A percentile compares a stretch with the other conserved stretches of the same genome.
These are phyloP conservation scores for Sebastes steindachneri DNA, from an alignment of 2,797 vertebrate species.

Conservation along the genomic window DNA sequence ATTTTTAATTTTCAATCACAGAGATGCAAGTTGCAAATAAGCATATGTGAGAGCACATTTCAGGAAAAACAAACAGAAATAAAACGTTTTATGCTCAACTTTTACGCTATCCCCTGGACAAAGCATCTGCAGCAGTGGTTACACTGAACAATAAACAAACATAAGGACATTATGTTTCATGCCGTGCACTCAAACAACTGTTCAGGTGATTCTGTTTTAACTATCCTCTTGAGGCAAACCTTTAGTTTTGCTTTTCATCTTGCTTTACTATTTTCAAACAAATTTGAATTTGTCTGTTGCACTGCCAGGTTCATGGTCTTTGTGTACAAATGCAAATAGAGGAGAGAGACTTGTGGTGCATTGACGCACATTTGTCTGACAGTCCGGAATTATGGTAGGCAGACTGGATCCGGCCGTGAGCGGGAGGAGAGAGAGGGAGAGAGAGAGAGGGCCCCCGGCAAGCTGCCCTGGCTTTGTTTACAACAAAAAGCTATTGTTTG, in stretches of 20 bases:
- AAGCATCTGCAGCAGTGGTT: conserved; percentile 44
- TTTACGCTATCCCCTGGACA: conserved; percentile 48
- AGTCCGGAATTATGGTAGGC: conserved; percentile 68
- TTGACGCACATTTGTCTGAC: conserved; percentile 76
- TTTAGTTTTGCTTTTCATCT: conserved; percentile 60
- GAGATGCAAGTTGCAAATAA: conserved; percentile 4
- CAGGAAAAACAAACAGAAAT: conserved; percentile 40
- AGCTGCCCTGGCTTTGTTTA: conserved; percentile 88
- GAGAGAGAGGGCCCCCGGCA: conserved; percentile 77
- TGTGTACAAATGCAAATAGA: conserved; percentile 73
- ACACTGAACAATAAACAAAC: conserved; percentile 53
- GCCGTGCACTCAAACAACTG: conserved; percentile 56
- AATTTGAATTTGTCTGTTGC: conserved; percentile 69
- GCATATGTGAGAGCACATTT: conserved; percentile 12
- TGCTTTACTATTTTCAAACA: conserved; percentile 50
- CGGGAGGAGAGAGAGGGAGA: conserved; percentile 35
- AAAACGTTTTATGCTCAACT: conserved; percentile 46
- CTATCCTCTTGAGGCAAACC: conserved; percentile 49
- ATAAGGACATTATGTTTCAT: conserved; percentile 58
- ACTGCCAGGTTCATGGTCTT: conserved; percentile 65
- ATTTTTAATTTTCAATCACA: neutral
- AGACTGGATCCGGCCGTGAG: conserved; percentile 66
- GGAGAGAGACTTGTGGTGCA: conserved; percentile 58
- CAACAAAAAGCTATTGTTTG: conserved; percentile 89
- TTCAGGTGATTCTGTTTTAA: conserved; percentile 72